phyloP scores from a whole-genome alignment of 2,113 vertebrate species.

The Tamias sibiricus region DNA sequence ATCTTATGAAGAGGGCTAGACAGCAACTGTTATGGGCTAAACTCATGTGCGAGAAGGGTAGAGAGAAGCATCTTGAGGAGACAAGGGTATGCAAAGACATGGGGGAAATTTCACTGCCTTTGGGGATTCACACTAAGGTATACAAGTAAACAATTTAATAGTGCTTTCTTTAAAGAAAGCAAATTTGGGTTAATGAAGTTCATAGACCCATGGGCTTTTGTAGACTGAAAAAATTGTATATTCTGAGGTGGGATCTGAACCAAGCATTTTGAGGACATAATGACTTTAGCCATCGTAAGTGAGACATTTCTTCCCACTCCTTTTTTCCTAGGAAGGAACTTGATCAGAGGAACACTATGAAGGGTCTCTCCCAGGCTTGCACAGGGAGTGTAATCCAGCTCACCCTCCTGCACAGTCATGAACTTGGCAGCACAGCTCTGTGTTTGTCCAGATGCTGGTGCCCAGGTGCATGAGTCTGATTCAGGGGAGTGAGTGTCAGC shows the following conservation, averaged over 20 bases:
- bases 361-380: neutral
- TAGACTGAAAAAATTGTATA: neutral
- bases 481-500: neutral
- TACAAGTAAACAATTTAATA: neutral
- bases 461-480: neutral
- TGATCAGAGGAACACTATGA: neutral
- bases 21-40: neutral
- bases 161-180: neutral
- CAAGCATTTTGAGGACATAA: neutral
- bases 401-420: neutral
- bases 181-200: neutral
- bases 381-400: fast-evolving
- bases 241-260: neutral
- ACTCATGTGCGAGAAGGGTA: neutral
- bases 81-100: neutral
- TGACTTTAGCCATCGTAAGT: neutral
- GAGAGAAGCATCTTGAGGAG: neutral
- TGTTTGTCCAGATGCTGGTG: neutral
- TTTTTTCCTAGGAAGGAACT: neutral
- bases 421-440: neutral
- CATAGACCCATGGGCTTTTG: neutral
- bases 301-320: neutral
- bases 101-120: neutral
- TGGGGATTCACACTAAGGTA: neutral
- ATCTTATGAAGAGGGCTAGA: neutral